Conservation (phyloP, 2,113 vertebrate species). For the Phrynosoma platyrhinos region DNA sequence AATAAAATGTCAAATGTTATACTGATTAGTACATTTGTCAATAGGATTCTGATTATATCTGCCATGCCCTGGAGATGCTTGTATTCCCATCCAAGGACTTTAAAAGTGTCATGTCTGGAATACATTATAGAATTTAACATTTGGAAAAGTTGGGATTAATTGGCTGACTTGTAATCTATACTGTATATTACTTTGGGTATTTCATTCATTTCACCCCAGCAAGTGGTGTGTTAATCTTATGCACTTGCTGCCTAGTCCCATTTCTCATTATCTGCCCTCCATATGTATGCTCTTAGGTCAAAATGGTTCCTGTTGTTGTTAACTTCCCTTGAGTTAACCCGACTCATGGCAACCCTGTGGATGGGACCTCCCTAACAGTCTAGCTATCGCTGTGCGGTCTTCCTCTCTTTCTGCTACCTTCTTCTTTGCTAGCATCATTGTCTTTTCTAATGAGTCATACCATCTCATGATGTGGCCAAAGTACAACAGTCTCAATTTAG, state of each 20-base stretch:
- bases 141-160: not conserved
- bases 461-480: no score
- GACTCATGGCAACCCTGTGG: no score
- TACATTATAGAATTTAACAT: not conserved
- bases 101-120: not conserved
- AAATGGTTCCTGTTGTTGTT: no score
- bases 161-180: no score
- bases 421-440: no score
- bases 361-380: no score
- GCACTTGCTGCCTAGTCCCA: not conserved
- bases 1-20: constrained; percentile 41
- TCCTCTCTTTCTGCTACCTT: no score
- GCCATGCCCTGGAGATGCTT: constrained; percentile 46
- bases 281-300: not conserved
- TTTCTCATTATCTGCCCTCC: not conserved
- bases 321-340: no score
- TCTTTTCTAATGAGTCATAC: no score
- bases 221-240: not conserved
- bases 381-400: no score
- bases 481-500: no score
- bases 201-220: not conserved
- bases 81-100: not conserved
- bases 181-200: no score
- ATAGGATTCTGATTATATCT: constrained; percentile 45
- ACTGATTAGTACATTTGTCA: constrained; percentile 41